phyloP scores from a whole-genome alignment of 2,888 invertebrate species.

The Ochropleura plecta region DNA sequence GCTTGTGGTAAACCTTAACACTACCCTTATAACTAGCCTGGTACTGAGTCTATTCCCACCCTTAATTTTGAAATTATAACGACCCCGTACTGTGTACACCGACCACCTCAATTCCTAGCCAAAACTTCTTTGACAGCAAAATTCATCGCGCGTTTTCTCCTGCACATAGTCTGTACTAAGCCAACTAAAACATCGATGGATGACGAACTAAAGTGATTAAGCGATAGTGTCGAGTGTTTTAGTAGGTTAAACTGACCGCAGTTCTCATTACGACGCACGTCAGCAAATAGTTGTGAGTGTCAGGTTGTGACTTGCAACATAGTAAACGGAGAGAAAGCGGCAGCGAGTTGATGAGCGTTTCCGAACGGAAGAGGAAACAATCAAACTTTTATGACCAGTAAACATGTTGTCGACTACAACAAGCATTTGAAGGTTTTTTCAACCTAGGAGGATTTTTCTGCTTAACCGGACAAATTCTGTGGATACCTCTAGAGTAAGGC shows the following conservation, averaged over 20 bases:
- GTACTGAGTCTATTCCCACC: slow-evolving; percentile 60
- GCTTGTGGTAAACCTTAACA: slow-evolving; percentile 61
- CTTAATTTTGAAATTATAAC: slow-evolving; percentile 71
- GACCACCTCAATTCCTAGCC: not conserved
- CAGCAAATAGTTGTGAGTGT: slow-evolving; percentile 63
- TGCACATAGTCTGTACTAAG: fast-evolving
- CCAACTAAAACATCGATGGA: slow-evolving; percentile 21
- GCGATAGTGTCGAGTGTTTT: not conserved
- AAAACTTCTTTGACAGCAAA: not conserved
- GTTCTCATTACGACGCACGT: slow-evolving; percentile 59
- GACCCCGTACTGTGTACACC: slow-evolving; percentile 46
- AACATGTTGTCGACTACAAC: too few relatives aligned
- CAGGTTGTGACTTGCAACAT: not conserved
- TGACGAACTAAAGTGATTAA: not conserved
- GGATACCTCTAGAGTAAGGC: too few relatives aligned
- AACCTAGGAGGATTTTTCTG: too few relatives aligned
- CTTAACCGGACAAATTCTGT: too few relatives aligned
- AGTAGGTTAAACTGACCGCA: slow-evolving; percentile 54
- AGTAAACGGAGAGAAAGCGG: not conserved
- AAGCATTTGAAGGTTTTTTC: too few relatives aligned
- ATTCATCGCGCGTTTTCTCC: slow-evolving; percentile 21
- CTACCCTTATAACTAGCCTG: slow-evolving; percentile 67
- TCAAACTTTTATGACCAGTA: not conserved
- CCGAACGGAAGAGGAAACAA: not conserved
- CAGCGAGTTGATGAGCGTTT: not conserved